Percentiles rank a stretch among this genome's conserved stretches.
Evolutionary conservation across 2,888 invertebrate species (phyloP).

Genomic region (Bembecia ichneumoniformis): DNA sequence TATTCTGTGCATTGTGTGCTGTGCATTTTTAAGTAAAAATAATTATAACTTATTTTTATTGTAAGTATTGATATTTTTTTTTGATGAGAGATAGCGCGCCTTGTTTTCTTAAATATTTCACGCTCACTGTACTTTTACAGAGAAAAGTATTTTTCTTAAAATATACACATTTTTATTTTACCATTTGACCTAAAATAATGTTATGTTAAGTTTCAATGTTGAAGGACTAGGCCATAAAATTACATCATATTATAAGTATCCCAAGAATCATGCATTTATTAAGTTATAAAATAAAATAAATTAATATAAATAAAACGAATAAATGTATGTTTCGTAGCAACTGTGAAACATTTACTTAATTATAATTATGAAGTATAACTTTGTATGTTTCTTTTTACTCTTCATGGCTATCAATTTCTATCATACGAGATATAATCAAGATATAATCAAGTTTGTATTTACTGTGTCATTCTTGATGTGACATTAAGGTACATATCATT

Average conservation of each 20-base stretch:
- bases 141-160: not conserved
- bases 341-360: no score
- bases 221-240: slow-evolving; percentile 38
- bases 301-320: not conserved
- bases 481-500: slow-evolving; percentile 44
- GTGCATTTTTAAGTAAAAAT: no score
- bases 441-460: no score
- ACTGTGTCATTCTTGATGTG: slow-evolving; percentile 12
- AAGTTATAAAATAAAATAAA: slow-evolving; percentile 1
- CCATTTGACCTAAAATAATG: slow-evolving; percentile 46
- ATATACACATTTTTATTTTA: slow-evolving; percentile 35
- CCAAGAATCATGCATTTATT: slow-evolving; percentile 15
- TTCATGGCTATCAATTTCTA: not conserved
- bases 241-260: slow-evolving; percentile 11
- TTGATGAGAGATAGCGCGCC: no score
- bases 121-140: no score
- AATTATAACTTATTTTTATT: no score
- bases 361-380: no score
- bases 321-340: no score
- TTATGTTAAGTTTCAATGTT: slow-evolving; percentile 33
- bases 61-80: no score
- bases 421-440: not conserved
- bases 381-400: no score
- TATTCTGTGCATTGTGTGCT: no score
- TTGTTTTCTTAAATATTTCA: no score